Evolutionary conservation across 2,888 invertebrate genomes (phyloP), one percentile per base, ranked within the genome.

Genomic region (Mamestra brassicae): DNA sequence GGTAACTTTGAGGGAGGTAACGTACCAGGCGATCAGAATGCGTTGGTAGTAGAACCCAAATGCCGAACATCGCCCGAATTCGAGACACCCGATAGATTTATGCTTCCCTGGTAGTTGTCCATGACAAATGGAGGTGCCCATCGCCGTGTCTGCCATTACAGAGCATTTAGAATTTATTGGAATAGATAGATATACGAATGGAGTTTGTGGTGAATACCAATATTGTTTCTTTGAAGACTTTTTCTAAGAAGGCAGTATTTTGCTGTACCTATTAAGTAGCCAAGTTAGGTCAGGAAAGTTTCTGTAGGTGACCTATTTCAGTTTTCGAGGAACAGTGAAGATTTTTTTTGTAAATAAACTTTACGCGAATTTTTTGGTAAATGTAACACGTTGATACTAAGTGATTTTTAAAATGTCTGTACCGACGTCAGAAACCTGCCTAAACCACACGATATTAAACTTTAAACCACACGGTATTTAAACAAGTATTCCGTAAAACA

Each of bases 41-140:
- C 84, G 74, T 64, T 72, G 58, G 50, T 66, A 62, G 62, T 67
- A 54, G 66, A 70, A 75, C 69, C 67, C 54, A 70, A 73, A 83
- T 74, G 63, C 63, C 72, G 77, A 80, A 77, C 62, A 72, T 71
- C 54, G 58, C 54, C 63, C 26, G 68, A 75, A 83, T 78, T 71
- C 55, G 52, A 78, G 83, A 84, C 81, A 76, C 26, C 36, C 71
- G 71, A 84, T 78, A 78, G 83, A 84, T 84, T 84, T 84, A 84
- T 84, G 78, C 74, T 66, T 55, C 71, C 60, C 65, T 78, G 71
- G 73, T 84, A 84, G 69, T 71, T 71, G 76, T 65, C 58, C 78
- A 76, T 81, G 84, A 84, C 74, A 84, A 84, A 84, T 84, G 78
- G 76, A 60, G 76, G 81, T 73, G 61, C 78, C 81, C 71, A 84